phyloP scores from a whole-genome alignment of 2,797 vertebrate genomes.

The Myotis findleyi region DNA sequence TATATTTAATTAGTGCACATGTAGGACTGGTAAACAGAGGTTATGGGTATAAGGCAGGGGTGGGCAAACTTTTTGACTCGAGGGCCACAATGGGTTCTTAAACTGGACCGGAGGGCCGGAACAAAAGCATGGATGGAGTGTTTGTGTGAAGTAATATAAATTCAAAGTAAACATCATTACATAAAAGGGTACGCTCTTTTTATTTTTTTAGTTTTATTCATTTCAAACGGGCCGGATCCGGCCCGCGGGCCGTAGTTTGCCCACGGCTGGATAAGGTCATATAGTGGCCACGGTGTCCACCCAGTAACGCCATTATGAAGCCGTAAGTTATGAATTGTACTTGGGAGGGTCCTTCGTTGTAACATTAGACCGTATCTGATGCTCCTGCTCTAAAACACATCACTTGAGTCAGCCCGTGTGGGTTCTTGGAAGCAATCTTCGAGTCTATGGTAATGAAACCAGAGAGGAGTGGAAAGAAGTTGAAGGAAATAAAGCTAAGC shows the following conservation, averaged over 20 bases:
- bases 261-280: no score
- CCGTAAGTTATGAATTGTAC: neutral
- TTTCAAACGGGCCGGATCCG: no score
- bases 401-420: neutral
- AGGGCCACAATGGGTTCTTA: no score
- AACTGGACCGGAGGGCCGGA: no score
- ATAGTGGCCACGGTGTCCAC: neutral
- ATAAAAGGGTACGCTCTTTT: no score
- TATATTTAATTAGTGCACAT: neutral
- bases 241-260: no score
- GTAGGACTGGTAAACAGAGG: neutral
- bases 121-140: no score
- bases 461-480: neutral
- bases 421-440: neutral
- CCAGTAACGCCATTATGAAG: neutral
- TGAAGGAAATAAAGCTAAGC: conserved; percentile 34
- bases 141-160: no score
- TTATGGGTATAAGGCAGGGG: neutral
- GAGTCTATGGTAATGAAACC: neutral
- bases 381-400: neutral
- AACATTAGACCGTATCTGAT: neutral
- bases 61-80: no score
- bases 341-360: neutral
- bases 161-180: no score
- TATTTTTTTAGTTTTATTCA: no score